These are phyloP conservation scores for Trachops cirrhosus DNA, from an alignment of 2,797 vertebrate genomes.

Conservation along the genomic window DNA sequence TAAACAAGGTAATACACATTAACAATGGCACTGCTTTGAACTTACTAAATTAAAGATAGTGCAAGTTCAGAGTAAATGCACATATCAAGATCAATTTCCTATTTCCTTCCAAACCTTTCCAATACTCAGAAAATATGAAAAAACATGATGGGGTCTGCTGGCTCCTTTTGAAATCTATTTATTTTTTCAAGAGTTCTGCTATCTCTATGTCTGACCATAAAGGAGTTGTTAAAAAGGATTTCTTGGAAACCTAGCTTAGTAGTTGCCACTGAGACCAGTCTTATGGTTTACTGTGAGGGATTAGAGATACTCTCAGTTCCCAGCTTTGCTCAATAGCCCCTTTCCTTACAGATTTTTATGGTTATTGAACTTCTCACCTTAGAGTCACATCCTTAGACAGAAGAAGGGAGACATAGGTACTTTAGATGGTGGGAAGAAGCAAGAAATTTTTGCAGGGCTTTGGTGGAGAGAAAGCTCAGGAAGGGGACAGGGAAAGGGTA, in stretches of 20 bases:
- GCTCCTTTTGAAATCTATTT: not conserved
- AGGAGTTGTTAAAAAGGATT: not conserved
- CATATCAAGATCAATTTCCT: conserved; percentile 54
- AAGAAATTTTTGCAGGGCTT: not conserved
- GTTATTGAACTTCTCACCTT: conserved; percentile 21
- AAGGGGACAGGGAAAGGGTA: not conserved
- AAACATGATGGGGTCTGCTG: conserved; percentile 4
- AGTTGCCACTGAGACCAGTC: not conserved
- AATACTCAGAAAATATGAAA: conserved; percentile 12
- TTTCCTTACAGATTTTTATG: not conserved
- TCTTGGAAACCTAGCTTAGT: not conserved
- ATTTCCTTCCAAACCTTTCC: conserved; percentile 19
- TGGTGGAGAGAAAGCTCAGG: not conserved
- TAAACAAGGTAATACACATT: conserved; percentile 29
- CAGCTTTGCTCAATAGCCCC: not conserved
- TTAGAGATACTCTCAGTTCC: not conserved
- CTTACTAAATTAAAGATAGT: conserved; percentile 40
- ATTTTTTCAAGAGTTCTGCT: not conserved
- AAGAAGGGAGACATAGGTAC: not conserved
- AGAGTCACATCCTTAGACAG: not conserved
- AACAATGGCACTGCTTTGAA: not conserved
- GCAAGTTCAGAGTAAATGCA: conserved; percentile 29
- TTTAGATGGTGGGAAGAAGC: not conserved
- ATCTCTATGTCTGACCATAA: conserved; percentile 23
- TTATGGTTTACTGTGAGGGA: conserved; percentile 4